Percentiles rank a stretch among this genome's conserved stretches.
Evolutionary conservation across 2,113 vertebrate genomes (phyloP).

Genomic region (Macquaria australasica): DNA sequence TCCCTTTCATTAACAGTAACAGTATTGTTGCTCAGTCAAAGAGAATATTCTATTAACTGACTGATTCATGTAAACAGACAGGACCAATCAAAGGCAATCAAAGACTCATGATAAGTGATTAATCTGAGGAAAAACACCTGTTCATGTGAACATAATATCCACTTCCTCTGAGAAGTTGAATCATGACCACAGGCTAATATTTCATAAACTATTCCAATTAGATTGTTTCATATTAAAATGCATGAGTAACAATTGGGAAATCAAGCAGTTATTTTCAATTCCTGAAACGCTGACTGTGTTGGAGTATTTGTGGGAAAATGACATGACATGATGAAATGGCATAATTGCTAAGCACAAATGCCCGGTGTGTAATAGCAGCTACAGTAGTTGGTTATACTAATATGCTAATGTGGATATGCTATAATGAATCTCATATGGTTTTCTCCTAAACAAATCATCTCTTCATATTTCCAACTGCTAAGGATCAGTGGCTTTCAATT

Average conservation of each 20-base stretch:
- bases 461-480: conserved; percentile 43
- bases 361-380: conserved; percentile 16
- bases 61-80: neutral
- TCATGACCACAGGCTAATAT: neutral
- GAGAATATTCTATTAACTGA: neutral
- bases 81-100: neutral
- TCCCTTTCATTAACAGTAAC: no score
- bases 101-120: neutral
- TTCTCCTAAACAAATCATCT: conserved; percentile 52
- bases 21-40: neutral
- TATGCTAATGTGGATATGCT: conserved; percentile 45
- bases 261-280: conserved; percentile 2
- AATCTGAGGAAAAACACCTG: neutral
- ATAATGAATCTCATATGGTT: conserved; percentile 36
- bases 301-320: neutral
- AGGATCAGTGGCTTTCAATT: conserved; percentile 60
- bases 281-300: neutral
- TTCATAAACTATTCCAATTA: neutral
- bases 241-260: neutral
- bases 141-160: neutral
- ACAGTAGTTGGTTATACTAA: conserved; percentile 4
- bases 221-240: conserved; percentile 15
- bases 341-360: conserved; percentile 9
- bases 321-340: conserved; percentile 9
- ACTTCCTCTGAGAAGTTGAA: neutral